Evolutionary conservation across 1,140 invertebrate genomes (phyloP).

Genomic region (Cryptotermes secundus): DNA sequence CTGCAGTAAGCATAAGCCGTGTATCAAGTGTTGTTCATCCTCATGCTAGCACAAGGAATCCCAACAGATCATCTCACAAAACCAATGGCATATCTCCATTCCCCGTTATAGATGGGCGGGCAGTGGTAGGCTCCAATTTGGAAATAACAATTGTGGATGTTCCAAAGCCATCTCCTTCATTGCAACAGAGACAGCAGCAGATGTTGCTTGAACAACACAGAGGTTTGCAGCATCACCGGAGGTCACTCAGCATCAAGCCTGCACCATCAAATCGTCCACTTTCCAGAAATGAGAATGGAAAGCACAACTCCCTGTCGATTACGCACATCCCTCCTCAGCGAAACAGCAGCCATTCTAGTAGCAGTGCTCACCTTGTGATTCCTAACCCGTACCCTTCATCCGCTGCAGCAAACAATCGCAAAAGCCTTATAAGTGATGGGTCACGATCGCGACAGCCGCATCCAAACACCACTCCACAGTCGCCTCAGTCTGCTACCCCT

Average conservation of each 20-base stretch:
- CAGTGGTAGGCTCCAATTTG: constrained; percentile 55
- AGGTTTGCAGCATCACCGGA: not conserved
- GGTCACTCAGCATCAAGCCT: not conserved
- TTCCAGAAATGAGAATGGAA: constrained; percentile 28
- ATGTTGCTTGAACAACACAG: not conserved
- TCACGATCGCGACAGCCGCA: not conserved
- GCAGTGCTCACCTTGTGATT: constrained; percentile 22
- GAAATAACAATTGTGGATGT: constrained; percentile 59
- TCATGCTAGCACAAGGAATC: constrained; percentile 48
- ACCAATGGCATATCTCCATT: constrained; percentile 44
- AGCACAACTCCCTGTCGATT: not conserved
- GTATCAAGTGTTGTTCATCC: not conserved
- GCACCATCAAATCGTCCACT: not conserved
- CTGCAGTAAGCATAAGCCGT: constrained; percentile 24
- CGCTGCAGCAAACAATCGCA: not conserved
- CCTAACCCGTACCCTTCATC: constrained; percentile 29
- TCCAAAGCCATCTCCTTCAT: constrained; percentile 41
- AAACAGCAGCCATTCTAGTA: constrained; percentile 7
- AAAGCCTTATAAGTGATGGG: not conserved
- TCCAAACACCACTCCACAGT: too few relatives aligned
- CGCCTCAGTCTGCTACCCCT: not conserved
- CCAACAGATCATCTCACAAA: constrained; percentile 27
- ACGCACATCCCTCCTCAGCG: constrained; percentile 6
- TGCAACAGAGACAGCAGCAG: constrained; percentile 28
- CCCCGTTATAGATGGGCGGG: constrained; percentile 40